Conservation (phyloP, 2,888 invertebrate genomes). For the Synanthedon tipuliformis region DNA sequence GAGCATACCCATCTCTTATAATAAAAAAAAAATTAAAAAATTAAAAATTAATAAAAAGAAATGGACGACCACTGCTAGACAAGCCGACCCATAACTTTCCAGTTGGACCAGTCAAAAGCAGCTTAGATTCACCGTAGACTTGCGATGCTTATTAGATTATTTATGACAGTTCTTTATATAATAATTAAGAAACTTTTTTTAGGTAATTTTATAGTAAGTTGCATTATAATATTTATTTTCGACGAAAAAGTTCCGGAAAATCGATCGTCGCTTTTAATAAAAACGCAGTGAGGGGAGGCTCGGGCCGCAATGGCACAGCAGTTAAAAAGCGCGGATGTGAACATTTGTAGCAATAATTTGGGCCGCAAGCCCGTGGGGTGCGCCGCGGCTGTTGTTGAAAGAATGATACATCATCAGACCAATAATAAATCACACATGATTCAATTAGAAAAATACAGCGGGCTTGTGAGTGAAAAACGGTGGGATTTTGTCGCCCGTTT, state of each 20-base stretch:
- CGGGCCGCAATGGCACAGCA: conserved; percentile 32
- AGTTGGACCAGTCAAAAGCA: too few relatives aligned
- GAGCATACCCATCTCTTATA: too few relatives aligned
- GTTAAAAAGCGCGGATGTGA: conserved; percentile 59
- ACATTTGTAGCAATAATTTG: conserved; percentile 66
- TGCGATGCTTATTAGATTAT: too few relatives aligned
- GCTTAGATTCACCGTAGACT: too few relatives aligned
- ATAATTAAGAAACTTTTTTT: too few relatives aligned
- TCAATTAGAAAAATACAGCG: conserved; percentile 67
- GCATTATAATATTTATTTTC: background rate
- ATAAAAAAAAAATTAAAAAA: too few relatives aligned
- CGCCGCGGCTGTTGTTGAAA: conserved; percentile 64
- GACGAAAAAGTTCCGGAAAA: conserved; percentile 4
- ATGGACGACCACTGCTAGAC: too few relatives aligned
- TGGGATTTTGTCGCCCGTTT: conserved; percentile 48
- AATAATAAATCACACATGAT: conserved; percentile 70
- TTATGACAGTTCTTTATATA: too few relatives aligned
- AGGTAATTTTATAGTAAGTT: too few relatives aligned
- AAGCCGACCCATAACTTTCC: too few relatives aligned
- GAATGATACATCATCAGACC: conserved; percentile 70
- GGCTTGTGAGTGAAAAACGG: conserved; percentile 36
- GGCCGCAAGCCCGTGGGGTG: conserved; percentile 57
- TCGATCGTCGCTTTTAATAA: conserved; percentile 55
- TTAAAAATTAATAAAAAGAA: too few relatives aligned
- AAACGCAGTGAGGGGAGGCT: conserved; percentile 40